A percentile compares a stretch with the other conserved stretches of the same genome.
Conservation (phyloP, 1,140 invertebrate species). For the Yoshiicerus persimilis region DNA sequence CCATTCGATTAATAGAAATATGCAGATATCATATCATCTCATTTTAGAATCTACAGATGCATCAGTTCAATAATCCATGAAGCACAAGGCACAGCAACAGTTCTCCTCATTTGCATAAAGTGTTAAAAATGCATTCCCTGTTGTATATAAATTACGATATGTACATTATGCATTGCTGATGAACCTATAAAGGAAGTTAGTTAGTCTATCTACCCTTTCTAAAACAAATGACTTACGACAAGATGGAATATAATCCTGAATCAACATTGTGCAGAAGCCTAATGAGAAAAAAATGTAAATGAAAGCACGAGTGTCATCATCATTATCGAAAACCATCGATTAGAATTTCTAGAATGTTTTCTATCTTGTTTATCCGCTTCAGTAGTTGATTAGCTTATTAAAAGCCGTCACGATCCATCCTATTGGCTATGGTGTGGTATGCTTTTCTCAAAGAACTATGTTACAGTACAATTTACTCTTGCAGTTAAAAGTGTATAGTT, state of each 20-base stretch:
- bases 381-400: not conserved
- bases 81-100: not conserved
- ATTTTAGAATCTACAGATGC: not conserved
- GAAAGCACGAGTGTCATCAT: conserved; percentile 13
- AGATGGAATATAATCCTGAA: no score
- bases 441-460: not conserved
- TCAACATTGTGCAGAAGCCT: not conserved
- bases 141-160: not conserved
- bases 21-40: not conserved
- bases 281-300: conserved; percentile 13
- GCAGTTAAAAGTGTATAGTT: not conserved
- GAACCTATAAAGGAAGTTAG: not conserved
- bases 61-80: not conserved
- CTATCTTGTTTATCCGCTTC: not conserved
- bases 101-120: not conserved
- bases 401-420: not conserved
- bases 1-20: not conserved
- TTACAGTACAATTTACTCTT: not conserved
- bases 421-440: not conserved
- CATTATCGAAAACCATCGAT: conserved; percentile 8
- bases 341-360: not conserved
- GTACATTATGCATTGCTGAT: not conserved
- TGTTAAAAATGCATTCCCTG: no score
- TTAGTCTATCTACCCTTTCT: not conserved
- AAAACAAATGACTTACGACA: not conserved